Evolutionary conservation across 2,113 vertebrate genomes (phyloP).

Genomic region (Antigone vipio): DNA sequence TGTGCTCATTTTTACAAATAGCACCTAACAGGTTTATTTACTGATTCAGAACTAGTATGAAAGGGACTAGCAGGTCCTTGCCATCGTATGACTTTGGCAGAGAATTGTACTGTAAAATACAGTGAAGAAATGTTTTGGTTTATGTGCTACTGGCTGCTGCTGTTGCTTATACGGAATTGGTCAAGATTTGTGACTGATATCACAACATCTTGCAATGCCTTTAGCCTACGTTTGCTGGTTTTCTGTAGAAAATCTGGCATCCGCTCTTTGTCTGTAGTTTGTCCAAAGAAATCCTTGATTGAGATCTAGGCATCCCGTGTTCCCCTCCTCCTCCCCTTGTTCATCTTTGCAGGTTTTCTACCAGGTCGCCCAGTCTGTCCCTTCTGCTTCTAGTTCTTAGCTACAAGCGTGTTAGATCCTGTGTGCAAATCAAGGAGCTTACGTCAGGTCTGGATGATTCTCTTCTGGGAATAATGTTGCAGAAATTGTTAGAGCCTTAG

Average conservation of each 20-base stretch:
- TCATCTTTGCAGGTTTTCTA: neutral
- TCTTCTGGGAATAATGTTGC: neutral
- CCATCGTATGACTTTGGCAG: neutral
- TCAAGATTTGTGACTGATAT: slow-evolving; percentile 1
- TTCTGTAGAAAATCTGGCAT: neutral
- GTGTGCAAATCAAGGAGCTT: neutral
- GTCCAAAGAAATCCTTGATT: neutral
- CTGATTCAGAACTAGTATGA: neutral
- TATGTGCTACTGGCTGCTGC: neutral
- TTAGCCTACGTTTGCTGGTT: neutral
- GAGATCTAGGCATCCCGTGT: neutral
- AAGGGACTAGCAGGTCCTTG: neutral
- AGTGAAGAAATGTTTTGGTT: neutral
- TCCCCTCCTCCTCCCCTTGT: neutral
- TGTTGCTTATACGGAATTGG: neutral
- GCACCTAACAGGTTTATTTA: neutral
- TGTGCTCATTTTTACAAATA: neutral
- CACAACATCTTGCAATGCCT: neutral
- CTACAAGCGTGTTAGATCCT: neutral
- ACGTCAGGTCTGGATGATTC: neutral
- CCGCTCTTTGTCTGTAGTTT: neutral
- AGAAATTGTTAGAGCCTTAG: neutral
- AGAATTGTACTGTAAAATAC: neutral
- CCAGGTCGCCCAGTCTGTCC: neutral
- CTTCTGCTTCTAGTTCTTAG: neutral